phyloP scores from a whole-genome alignment of 2,113 vertebrate species.

The Antechinus stuartii region DNA sequence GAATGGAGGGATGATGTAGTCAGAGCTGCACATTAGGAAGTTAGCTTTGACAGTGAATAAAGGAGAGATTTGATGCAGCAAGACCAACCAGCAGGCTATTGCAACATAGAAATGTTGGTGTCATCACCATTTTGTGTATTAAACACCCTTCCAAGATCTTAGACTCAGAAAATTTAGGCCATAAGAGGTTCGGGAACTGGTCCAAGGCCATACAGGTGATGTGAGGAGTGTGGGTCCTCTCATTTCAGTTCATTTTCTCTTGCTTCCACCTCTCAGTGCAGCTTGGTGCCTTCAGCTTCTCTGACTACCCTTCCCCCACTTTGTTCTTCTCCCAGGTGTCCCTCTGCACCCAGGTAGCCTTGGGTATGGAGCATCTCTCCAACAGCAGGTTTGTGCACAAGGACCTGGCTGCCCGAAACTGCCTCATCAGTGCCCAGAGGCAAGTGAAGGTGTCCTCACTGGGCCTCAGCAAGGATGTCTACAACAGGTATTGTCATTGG shows the following conservation, averaged over 20 bases:
- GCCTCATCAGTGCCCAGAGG: constrained; percentile 93
- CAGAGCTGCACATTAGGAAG: background rate
- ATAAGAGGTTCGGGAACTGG: background rate
- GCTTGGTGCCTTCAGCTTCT: background rate
- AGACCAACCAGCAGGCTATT: background rate
- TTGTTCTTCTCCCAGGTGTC: constrained; percentile 87
- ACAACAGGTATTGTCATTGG: constrained; percentile 90
- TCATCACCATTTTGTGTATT: background rate
- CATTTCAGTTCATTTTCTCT: background rate
- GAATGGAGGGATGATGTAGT: background rate
- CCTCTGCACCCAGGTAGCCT: constrained; percentile 94
- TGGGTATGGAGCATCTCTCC: constrained; percentile 98
- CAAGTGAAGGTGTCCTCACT: constrained; percentile 94
- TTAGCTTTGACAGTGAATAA: background rate
- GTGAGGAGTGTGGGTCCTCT: background rate
- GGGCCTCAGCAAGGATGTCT: constrained; percentile 97
- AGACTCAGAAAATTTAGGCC: background rate
- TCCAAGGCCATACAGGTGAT: background rate
- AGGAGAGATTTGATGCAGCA: background rate
- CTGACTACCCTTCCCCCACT: background rate
- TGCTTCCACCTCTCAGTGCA: background rate
- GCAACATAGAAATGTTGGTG: background rate
- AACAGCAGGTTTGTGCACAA: constrained; percentile 96
- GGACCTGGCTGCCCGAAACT: constrained; percentile 96
- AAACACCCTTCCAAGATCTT: background rate